phyloP scores from a whole-genome alignment of 2,888 invertebrate genomes.

The Ligdia adustata region DNA sequence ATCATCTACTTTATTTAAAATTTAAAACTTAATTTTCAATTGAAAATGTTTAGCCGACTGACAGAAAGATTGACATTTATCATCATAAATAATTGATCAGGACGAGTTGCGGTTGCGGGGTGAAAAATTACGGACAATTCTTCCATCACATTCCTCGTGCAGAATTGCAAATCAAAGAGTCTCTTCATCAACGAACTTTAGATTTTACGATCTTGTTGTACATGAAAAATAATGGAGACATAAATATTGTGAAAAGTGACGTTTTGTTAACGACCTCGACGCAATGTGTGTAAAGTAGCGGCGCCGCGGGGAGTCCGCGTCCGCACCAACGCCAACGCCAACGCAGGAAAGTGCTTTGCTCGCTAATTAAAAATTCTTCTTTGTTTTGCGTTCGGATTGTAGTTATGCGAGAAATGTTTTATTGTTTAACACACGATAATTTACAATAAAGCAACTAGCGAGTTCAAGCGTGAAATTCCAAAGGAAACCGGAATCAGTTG shows the following conservation, averaged over 20 bases:
- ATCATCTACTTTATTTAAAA: conserved; percentile 18
- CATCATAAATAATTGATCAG: conserved; percentile 7
- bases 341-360: conserved; percentile 64
- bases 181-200: conserved; percentile 54
- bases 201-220: conserved; percentile 69
- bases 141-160: conserved; percentile 1
- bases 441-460: conserved; percentile 51
- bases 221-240: conserved; percentile 78
- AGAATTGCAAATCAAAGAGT: conserved; percentile 30
- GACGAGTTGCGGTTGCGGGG: neutral
- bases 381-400: conserved; percentile 67
- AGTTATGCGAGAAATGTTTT: conserved; percentile 66
- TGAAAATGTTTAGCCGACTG: neutral
- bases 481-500: conserved; percentile 45
- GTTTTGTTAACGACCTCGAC: conserved; percentile 73
- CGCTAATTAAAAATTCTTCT: conserved; percentile 76
- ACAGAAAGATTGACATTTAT: neutral
- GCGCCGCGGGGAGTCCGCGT: conserved; percentile 68
- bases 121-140: conserved; percentile 2
- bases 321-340: conserved; percentile 29
- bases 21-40: conserved; percentile 2
- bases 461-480: conserved; percentile 62
- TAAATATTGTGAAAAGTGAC: conserved; percentile 79
- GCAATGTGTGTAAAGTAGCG: conserved; percentile 75
- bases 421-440: conserved; percentile 69